Base-by-base conservation (phyloP, 2,113 vertebrate species). In the Halichoerus grypus region DNA sequence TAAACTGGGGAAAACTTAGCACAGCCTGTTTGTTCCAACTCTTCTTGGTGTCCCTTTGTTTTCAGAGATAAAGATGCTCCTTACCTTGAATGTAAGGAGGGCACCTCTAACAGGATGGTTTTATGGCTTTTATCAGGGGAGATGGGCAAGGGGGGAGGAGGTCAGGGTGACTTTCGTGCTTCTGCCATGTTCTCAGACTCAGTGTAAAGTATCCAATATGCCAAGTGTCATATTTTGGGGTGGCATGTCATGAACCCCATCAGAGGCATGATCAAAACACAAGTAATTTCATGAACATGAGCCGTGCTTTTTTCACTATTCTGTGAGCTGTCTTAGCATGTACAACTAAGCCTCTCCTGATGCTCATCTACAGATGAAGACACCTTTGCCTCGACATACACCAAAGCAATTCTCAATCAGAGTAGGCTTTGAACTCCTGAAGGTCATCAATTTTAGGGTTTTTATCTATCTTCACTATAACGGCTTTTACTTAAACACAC, bases 251-350 rank as follows among this genome's bases (percentile, higher is more conserved):
- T 71, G 63, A 42, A 57, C 36, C 21, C 57, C 26, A 26, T 71
- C 26, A 88, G 46, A 88, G 72, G n/a, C 59, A 83, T 46, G 77
- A 79, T 77, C 18, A 89, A 77, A 89, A 93, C 59, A 76, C 55
- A 88, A 79, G 51, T 57, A 42, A 87, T 63, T 76, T 33, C 22
- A 49, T 59, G 28, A 92, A 49, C 9, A 13, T 18, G 14, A 81
- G 21, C n/a, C n/a, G 12, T 36, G 39, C 36, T 49, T 85, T 76
- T 71, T 33, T 42, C 46, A 36, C 46, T 28, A 46, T 46, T 63
- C 55, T 59, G 10, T 33, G 76, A 88, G 51, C 33, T 71, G 9
- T 57, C 19, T 88, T 77, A 19, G 76, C 33, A 7, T 1, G 21
- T 46, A 55, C 11, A 67, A 33, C n/a, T 9, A 33, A 39, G 51